Percentiles rank a stretch among this genome's conserved stretches.
Evolutionary conservation across 2,113 vertebrate genomes (phyloP).

Genomic region (Bagarius yarrelli): DNA sequence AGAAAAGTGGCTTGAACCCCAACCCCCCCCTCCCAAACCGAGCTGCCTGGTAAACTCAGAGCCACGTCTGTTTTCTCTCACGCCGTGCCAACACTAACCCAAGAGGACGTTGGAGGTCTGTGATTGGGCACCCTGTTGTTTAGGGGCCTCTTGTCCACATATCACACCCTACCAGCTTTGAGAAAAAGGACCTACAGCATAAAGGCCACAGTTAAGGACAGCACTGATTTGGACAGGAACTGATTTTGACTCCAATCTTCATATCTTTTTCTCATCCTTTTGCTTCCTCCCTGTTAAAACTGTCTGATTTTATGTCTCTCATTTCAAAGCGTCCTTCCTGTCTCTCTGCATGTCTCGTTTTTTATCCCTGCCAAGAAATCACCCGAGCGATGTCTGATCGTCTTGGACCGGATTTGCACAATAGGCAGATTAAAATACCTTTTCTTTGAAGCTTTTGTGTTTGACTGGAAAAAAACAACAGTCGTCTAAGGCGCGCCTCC

Average conservation of each 20-base stretch:
- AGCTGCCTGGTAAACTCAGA: slow-evolving; percentile 67
- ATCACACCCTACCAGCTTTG: slow-evolving; percentile 74
- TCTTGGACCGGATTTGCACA: slow-evolving; percentile 67
- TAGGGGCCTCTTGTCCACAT: slow-evolving; percentile 73
- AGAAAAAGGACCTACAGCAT: slow-evolving; percentile 76
- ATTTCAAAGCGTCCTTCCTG: slow-evolving; percentile 60
- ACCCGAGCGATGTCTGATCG: slow-evolving; percentile 74
- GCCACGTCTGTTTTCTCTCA: slow-evolving; percentile 81
- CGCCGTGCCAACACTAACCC: slow-evolving; percentile 73
- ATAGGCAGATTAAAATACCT: slow-evolving; percentile 38
- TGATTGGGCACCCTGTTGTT: slow-evolving; percentile 75
- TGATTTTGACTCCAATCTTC: slow-evolving; percentile 35
- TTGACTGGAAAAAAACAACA: slow-evolving; percentile 9
- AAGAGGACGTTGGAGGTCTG: slow-evolving; percentile 78
- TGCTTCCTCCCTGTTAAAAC: slow-evolving; percentile 20
- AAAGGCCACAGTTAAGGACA: slow-evolving; percentile 73
- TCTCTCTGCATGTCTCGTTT: slow-evolving; percentile 47
- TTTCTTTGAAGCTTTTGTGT: slow-evolving; percentile 52
- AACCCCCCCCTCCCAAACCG: slow-evolving; percentile 12
- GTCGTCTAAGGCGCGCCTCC: slow-evolving; percentile 14
- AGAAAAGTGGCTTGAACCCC: slow-evolving; percentile 4
- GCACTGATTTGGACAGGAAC: slow-evolving; percentile 77
- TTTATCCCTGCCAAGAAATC: slow-evolving; percentile 76
- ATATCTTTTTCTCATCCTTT: slow-evolving; percentile 31
- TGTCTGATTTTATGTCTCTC: slow-evolving; percentile 60